These are phyloP conservation scores for Neodiprion pinetum DNA, from an alignment of 1,140 invertebrate genomes.

Conservation along the genomic window DNA sequence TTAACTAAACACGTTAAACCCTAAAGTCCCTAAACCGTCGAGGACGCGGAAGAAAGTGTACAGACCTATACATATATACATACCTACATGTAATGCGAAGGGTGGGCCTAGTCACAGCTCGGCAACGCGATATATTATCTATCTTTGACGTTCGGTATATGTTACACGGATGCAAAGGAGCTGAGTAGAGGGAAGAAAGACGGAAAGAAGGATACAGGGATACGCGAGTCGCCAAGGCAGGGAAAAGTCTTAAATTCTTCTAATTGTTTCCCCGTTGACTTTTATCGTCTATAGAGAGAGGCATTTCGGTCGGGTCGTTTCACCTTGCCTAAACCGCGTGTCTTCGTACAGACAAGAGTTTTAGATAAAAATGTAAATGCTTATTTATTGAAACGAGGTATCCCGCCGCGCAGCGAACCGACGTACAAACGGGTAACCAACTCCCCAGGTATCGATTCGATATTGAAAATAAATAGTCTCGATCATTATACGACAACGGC, in stretches of 20 bases:
- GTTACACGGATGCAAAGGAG: background rate
- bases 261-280: conserved; percentile 2
- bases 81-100: too few relatives aligned
- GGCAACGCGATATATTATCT: conserved; percentile 1
- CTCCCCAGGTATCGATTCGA: too few relatives aligned
- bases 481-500: too few relatives aligned
- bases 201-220: background rate
- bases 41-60: background rate
- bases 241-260: background rate
- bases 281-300: background rate
- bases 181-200: background rate
- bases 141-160: background rate
- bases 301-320: too few relatives aligned
- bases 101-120: background rate
- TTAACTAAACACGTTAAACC: background rate
- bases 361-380: background rate
- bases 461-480: too few relatives aligned
- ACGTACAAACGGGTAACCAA: background rate
- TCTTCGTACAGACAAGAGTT: background rate
- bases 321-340: background rate
- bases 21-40: background rate
- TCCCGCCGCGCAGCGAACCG: background rate
- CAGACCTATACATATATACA: too few relatives aligned
- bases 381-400: background rate
- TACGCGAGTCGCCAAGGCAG: too few relatives aligned